phyloP scores from a whole-genome alignment of 2,797 vertebrate genomes.

The Ceyx erithaca region DNA sequence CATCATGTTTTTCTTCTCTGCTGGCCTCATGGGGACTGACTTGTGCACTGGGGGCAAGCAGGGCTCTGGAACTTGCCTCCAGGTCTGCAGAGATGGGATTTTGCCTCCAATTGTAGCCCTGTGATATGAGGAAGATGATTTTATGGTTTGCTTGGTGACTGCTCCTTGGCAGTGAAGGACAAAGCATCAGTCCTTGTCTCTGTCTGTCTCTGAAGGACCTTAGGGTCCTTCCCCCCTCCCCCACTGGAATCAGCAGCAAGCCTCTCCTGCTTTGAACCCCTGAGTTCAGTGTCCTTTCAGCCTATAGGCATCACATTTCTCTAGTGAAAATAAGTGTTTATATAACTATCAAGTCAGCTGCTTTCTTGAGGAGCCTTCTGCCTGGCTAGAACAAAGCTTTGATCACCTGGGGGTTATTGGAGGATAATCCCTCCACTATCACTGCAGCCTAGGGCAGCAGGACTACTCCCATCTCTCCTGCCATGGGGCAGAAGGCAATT shows the following conservation, averaged over 20 bases:
- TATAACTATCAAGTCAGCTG: background rate
- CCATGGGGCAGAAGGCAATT: background rate
- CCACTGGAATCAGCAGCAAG: background rate
- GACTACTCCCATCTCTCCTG: background rate
- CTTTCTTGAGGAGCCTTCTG: background rate
- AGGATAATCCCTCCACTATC: accelerated
- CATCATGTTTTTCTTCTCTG: background rate
- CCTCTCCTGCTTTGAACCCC: background rate
- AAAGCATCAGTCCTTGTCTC: background rate
- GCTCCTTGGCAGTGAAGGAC: background rate
- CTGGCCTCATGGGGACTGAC: background rate
- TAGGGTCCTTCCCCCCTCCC: background rate
- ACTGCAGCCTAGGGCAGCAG: background rate
- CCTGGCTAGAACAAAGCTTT: background rate
- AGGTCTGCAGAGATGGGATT: background rate
- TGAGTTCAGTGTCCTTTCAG: background rate
- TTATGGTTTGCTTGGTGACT: background rate
- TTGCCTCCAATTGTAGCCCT: background rate
- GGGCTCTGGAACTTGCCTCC: accelerated
- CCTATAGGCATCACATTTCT: background rate
- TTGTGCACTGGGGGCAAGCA: background rate
- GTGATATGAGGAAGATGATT: background rate
- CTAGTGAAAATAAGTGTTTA: background rate
- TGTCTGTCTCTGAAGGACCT: background rate
- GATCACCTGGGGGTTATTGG: background rate